Evolutionary conservation across 1,140 invertebrate species (phyloP), one percentile per base, ranked within the genome.

Genomic region (Caenorhabditis remanei): DNA sequence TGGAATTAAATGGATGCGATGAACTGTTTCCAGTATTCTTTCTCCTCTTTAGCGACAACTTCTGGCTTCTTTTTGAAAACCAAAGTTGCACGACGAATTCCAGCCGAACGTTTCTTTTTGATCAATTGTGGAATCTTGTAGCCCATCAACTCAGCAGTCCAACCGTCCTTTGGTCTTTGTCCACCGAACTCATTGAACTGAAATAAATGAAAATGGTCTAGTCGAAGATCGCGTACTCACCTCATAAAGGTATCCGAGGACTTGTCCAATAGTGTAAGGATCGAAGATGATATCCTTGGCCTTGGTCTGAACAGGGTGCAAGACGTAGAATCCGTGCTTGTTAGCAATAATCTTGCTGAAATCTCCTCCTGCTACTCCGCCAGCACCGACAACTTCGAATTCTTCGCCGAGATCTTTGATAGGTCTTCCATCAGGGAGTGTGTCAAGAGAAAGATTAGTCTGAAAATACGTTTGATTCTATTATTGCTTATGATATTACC

Each of bases 391-490:
- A 8, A 61, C 32, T 86, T 32, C 21, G 24, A 21, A 63, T 4
- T 24, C 24, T 13, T 63, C 67, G 1, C 2, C 41, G 16, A 61
- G 65, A 84, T 53, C 40, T n/a, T 40, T 19, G 88, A 19, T 93
- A 9, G 55, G 13, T 58, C n/a, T 16, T 58, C 55, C 55, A 58
- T 14, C 95, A 96, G 93, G 32, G 32, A 32, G 32, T 32, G 32
- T 32, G 32, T 32, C 32, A 32, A 32, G 32, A 32, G 32, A 32
- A 32, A 32, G 32, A 32, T 32, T 32, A 32, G 32, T 32, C 32
- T 32, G 32, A 32, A 32, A 32, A 32, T 32, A 32, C 32, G 32
- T 32, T 32, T 32, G 1, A 32, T 32, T 32, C 2, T 32, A 32
- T 32, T 32, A 2, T 32, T 32, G 32, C 32, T 32, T 32, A 32